These are phyloP conservation scores for Lepetodrilus schrolli DNA, from an alignment of 2,888 invertebrate genomes.

Conservation along the genomic window DNA sequence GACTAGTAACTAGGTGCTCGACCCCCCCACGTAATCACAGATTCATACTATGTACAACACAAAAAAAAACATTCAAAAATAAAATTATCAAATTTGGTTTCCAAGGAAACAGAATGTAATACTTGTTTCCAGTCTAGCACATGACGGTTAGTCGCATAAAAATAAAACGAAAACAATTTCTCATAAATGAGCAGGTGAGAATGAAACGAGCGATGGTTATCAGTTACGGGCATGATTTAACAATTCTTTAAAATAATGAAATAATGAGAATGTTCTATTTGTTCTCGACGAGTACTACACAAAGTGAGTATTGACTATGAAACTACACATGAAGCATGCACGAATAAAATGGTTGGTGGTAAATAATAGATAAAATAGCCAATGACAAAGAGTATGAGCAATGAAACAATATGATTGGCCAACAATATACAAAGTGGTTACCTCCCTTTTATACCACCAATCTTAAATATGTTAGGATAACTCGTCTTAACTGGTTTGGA, in stretches of 20 bases:
- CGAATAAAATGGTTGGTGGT: not conserved
- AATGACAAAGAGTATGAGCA: slow-evolving; percentile 5
- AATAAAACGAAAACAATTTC: slow-evolving; percentile 8
- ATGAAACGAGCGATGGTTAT: slow-evolving; percentile 18
- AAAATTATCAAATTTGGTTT: slow-evolving; percentile 26
- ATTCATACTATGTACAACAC: slow-evolving; percentile 21
- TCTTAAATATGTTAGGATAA: too few species aligned
- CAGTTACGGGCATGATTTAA: slow-evolving; percentile 14
- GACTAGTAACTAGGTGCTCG: not conserved
- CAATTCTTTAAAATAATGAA: slow-evolving; percentile 10
- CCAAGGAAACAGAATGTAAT: slow-evolving; percentile 15
- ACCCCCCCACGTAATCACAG: slow-evolving; percentile 3
- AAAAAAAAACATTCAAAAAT: slow-evolving; percentile 22
- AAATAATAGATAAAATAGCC: not conserved
- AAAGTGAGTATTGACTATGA: slow-evolving; percentile 10
- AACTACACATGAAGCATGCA: slow-evolving; percentile 17
- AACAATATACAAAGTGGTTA: slow-evolving; percentile 13
- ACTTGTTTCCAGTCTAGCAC: slow-evolving; percentile 17
- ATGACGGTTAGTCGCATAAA: slow-evolving; percentile 3
- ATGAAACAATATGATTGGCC: slow-evolving; percentile 15
- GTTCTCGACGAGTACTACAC: not conserved
- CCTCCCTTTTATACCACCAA: not conserved
- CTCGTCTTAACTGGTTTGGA: not conserved
- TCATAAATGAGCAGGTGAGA: not conserved
- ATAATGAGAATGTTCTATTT: not conserved